Evolutionary conservation across 2,888 invertebrate genomes (phyloP).

Genomic region (Eupithecia exiguata): DNA sequence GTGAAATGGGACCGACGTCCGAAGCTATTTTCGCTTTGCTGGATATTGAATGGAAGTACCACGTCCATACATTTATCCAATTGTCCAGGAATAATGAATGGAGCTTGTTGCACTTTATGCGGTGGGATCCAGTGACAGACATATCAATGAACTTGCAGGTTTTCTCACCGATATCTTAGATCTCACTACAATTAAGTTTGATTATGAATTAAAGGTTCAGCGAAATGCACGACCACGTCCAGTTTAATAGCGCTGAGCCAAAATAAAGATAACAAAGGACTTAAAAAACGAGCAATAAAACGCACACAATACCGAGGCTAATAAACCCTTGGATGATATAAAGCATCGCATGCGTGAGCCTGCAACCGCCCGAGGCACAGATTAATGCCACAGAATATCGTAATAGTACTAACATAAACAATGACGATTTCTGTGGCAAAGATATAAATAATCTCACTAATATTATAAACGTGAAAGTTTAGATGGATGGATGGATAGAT

Average conservation of each 20-base stretch:
- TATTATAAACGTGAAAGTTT: no score
- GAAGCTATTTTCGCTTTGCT: slow-evolving; percentile 30
- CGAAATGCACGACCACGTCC: slow-evolving; percentile 18
- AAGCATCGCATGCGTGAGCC: slow-evolving; percentile 41
- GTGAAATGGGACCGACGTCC: slow-evolving; percentile 30
- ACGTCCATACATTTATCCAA: slow-evolving; percentile 17
- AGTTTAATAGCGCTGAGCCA: slow-evolving; percentile 12
- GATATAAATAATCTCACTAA: no score
- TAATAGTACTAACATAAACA: slow-evolving; percentile 4
- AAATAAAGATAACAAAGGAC: slow-evolving; percentile 23
- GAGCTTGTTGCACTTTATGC: slow-evolving; percentile 10
- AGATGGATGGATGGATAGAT: no score
- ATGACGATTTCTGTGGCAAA: slow-evolving; percentile 4
- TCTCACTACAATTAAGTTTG: neutral
- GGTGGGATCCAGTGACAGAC: neutral
- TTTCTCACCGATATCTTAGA: neutral
- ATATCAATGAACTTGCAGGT: neutral
- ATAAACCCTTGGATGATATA: slow-evolving; percentile 41
- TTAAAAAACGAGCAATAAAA: slow-evolving; percentile 36
- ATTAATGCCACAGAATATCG: slow-evolving; percentile 28
- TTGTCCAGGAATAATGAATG: slow-evolving; percentile 14
- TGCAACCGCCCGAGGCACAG: slow-evolving; percentile 35
- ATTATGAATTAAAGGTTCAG: slow-evolving; percentile 8
- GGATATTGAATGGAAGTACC: slow-evolving; percentile 23
- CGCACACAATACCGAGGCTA: slow-evolving; percentile 38